A percentile compares a stretch with the other conserved stretches of the same genome.
Conservation (phyloP, 2,888 invertebrate genomes). For the Trilocha varians region DNA sequence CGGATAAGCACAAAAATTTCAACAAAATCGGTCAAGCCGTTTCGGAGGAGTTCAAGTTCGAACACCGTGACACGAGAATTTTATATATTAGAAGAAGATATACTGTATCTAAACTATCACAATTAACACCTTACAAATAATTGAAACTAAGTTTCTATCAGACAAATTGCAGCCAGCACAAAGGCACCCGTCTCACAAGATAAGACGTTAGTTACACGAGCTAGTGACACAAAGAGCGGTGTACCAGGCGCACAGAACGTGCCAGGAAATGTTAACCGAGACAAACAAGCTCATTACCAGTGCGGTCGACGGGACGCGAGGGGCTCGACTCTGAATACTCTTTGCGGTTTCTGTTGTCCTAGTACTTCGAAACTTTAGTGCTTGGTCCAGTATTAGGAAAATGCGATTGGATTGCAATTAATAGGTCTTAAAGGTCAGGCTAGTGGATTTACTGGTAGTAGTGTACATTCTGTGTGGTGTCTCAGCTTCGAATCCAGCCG, state of each 20-base stretch:
- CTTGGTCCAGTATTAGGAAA: too few relatives aligned
- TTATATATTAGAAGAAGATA: neutral
- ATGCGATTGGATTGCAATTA: too few relatives aligned
- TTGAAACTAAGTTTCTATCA: neutral
- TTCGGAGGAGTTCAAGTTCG: too few relatives aligned
- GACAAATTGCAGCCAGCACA: neutral
- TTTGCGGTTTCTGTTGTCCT: neutral
- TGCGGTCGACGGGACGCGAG: conserved; percentile 28
- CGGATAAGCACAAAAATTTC: too few relatives aligned
- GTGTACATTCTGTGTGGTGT: too few relatives aligned
- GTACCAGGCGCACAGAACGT: conserved; percentile 31
- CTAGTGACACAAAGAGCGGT: conserved; percentile 3
- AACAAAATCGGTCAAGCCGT: too few relatives aligned
- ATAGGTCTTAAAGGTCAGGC: too few relatives aligned
- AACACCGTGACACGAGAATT: neutral
- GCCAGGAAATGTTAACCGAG: conserved; percentile 40
- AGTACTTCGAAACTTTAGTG: neutral
- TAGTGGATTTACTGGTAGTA: too few relatives aligned
- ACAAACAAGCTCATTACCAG: conserved; percentile 47
- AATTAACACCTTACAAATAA: neutral
- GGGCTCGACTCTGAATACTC: conserved; percentile 10
- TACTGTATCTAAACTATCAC: neutral
- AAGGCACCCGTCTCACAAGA: neutral
- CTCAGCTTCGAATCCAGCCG: too few relatives aligned
- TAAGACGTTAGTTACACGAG: neutral